A percentile compares a stretch with the other conserved stretches of the same genome.
Conservation (phyloP, 2,113 vertebrate species). For the Andinoacara biseriatus region DNA sequence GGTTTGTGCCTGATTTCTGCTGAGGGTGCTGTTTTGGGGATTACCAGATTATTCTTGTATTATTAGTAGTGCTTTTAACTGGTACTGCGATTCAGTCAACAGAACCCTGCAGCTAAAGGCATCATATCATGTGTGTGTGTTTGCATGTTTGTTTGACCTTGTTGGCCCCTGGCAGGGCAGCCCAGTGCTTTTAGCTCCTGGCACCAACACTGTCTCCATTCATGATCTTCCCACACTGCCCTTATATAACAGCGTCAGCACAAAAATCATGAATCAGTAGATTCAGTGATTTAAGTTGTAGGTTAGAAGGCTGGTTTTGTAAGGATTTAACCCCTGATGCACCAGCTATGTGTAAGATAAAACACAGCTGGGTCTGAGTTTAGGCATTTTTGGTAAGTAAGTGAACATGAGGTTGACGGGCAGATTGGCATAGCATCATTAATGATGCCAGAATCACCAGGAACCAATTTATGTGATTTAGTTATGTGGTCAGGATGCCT, state of each 20-base stretch:
- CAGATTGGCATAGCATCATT: neutral
- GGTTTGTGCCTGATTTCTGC: neutral
- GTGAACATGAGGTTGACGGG: neutral
- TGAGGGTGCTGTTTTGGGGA: neutral
- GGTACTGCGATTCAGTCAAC: neutral
- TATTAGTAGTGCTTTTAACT: neutral
- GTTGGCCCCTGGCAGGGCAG: conserved; percentile 3
- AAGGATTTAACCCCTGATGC: neutral
- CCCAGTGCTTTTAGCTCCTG: neutral
- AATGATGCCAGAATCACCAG: neutral
- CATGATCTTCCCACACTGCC: neutral
- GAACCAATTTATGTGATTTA: neutral
- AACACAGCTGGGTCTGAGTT: neutral
- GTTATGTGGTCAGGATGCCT: neutral
- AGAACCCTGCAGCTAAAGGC: neutral
- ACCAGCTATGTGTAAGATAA: neutral
- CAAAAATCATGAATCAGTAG: conserved; percentile 37
- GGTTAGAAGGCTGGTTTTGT: neutral
- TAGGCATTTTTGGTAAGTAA: neutral
- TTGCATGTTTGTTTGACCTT: conserved; percentile 8
- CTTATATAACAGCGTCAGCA: conserved; percentile 18
- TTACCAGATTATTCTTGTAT: neutral
- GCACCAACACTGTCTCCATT: conserved; percentile 34
- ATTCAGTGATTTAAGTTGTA: conserved; percentile 17
- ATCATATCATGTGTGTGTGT: neutral